Evolutionary conservation across 92 coral and sea anemone genomes (phyloP).

Genomic region (Zoanthus solanderi): DNA sequence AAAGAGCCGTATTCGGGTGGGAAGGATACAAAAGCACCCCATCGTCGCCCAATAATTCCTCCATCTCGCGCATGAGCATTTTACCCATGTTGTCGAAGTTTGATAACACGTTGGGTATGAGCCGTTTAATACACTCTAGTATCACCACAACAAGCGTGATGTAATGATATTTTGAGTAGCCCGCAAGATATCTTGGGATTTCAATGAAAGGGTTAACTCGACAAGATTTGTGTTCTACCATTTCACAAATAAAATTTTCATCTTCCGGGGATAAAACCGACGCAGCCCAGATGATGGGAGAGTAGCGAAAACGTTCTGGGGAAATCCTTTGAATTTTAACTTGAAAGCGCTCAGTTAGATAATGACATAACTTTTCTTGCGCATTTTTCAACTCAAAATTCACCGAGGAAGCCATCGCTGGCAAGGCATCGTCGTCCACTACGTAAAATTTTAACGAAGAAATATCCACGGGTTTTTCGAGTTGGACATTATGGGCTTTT

Average conservation of each 20-base stretch:
- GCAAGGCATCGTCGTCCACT: slow-evolving; percentile 59
- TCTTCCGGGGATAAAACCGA: slow-evolving; percentile 71
- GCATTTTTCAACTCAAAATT: slow-evolving; percentile 58
- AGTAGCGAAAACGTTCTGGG: slow-evolving; percentile 69
- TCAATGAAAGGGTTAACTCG: slow-evolving; percentile 78
- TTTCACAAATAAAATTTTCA: slow-evolving; percentile 65
- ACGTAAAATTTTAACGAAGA: slow-evolving; percentile 75
- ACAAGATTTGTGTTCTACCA: slow-evolving; percentile 60
- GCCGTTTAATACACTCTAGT: slow-evolving; percentile 69
- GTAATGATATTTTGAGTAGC: slow-evolving; percentile 82
- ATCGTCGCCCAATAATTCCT: slow-evolving; percentile 78
- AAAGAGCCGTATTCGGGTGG: slow-evolving; percentile 78
- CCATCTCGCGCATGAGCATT: slow-evolving; percentile 71
- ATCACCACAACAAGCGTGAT: slow-evolving; percentile 75
- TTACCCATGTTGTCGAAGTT: slow-evolving; percentile 78
- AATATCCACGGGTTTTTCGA: slow-evolving; percentile 75
- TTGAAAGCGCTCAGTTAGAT: slow-evolving; percentile 58
- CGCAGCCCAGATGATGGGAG: slow-evolving; percentile 85
- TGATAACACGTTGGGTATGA: slow-evolving; percentile 67
- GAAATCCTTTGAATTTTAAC: slow-evolving; percentile 56
- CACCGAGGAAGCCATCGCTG: slow-evolving; percentile 73
- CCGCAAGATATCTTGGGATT: slow-evolving; percentile 75
- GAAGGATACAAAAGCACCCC: slow-evolving; percentile 82
- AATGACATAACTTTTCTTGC: slow-evolving; percentile 58
- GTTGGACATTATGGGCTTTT: slow-evolving; percentile 57